Evolutionary conservation across 2,113 vertebrate species (phyloP).

Genomic region (Variabilichromis moorii): DNA sequence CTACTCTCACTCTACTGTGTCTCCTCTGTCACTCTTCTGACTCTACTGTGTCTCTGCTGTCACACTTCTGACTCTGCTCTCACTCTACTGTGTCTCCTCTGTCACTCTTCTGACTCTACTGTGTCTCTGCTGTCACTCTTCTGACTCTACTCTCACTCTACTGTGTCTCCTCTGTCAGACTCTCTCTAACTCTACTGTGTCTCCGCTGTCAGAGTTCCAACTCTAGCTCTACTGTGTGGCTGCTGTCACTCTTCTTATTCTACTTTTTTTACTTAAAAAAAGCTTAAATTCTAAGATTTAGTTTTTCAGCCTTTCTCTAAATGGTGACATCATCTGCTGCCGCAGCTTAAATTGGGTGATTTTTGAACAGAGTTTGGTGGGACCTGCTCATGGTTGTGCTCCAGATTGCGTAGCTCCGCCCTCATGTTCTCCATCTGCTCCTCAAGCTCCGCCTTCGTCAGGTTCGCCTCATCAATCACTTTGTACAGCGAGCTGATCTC

Average conservation of each 20-base stretch:
- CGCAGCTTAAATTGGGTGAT: background rate
- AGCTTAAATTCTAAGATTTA: background rate
- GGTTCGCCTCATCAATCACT: slow-evolving; percentile 86
- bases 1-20: background rate
- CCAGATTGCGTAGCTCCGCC: slow-evolving; percentile 77
- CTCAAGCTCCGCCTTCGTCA: slow-evolving; percentile 83
- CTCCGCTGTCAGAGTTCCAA: fast-evolving
- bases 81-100: fast-evolving
- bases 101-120: fast-evolving
- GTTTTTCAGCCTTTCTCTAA: background rate
- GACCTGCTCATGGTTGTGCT: slow-evolving; percentile 85
- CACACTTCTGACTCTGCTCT: fast-evolving
- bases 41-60: fast-evolving
- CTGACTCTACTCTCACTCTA: fast-evolving
- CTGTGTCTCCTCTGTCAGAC: fast-evolving
- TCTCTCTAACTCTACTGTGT: background rate
- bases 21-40: fast-evolving
- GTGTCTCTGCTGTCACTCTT: background rate
- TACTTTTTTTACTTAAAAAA: background rate
- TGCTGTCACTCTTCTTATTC: background rate
- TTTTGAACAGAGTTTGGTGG: background rate
- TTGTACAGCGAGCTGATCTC: slow-evolving; percentile 88
- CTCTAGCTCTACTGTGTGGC: background rate
- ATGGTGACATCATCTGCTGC: background rate
- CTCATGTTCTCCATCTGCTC: slow-evolving; percentile 85